A percentile compares a stretch with the other conserved stretches of the same genome.
Evolutionary conservation across 2,113 vertebrate genomes (phyloP).

Genomic region (Amphiprion percula): DNA sequence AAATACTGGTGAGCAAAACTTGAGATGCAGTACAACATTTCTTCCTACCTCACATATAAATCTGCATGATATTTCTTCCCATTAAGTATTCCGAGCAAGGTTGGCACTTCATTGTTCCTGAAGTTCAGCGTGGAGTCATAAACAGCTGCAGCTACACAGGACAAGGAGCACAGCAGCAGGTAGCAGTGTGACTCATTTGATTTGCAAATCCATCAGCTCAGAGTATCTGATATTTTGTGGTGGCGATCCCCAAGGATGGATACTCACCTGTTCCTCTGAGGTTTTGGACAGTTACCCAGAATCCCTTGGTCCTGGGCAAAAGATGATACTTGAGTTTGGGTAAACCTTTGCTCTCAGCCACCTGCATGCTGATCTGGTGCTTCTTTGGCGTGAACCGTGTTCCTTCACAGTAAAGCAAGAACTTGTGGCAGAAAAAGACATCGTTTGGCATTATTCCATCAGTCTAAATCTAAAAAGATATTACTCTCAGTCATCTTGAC

Average conservation of each 20-base stretch:
- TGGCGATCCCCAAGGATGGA: background rate
- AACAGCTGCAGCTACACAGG: conserved; percentile 91
- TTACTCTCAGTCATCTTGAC: background rate
- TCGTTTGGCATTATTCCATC: background rate
- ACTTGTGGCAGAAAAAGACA: conserved; percentile 78
- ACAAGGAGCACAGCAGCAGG: conserved; percentile 47
- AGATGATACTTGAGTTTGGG: conserved; percentile 96
- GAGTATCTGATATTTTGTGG: background rate
- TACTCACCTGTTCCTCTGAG: conserved; percentile 93
- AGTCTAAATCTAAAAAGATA: background rate
- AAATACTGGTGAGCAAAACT: background rate
- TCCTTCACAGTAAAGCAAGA: conserved; percentile 96
- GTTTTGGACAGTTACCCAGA: conserved; percentile 92
- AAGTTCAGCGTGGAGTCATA: conserved; percentile 99
- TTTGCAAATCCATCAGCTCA: conserved; percentile 30
- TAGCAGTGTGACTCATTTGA: conserved; percentile 21
- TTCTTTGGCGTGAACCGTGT: conserved; percentile 96
- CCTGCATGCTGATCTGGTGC: conserved; percentile 95
- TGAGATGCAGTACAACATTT: background rate
- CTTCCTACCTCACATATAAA: conserved; percentile 90
- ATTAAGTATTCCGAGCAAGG: conserved; percentile 92
- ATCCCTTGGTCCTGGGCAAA: conserved; percentile 96
- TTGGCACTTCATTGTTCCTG: conserved; percentile 93
- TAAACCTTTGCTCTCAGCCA: conserved; percentile 94
- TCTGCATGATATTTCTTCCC: conserved; percentile 97